Percentiles rank a stretch among this genome's conserved stretches.
These are phyloP conservation scores for Hermodice carunculata DNA, from an alignment of 2,888 invertebrate species.

Conservation along the genomic window DNA sequence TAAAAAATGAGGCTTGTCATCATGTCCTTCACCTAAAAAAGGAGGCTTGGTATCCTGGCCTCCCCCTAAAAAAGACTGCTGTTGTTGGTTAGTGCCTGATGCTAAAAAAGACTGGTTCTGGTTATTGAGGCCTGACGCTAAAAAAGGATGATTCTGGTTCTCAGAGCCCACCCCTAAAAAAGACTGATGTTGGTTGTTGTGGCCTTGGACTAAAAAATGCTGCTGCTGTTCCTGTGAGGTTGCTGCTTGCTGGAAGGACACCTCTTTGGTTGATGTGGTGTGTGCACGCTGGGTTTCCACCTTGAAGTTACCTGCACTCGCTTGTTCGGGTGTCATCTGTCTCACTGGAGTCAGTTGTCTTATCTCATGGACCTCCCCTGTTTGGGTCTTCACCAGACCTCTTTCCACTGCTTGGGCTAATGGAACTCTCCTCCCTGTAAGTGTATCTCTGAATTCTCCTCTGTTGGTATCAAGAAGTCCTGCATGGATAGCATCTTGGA, in stretches of 20 bases:
- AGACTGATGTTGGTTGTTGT: no score
- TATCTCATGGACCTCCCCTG: no score
- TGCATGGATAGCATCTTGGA: constrained; percentile 65
- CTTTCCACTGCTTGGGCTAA: constrained; percentile 83
- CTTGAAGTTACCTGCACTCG: not conserved
- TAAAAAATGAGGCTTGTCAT: no score
- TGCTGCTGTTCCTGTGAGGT: not conserved
- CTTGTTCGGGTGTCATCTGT: not conserved
- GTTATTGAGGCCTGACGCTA: no score
- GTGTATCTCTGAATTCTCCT: constrained; percentile 69
- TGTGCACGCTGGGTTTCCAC: constrained; percentile 4
- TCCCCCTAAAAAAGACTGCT: no score
- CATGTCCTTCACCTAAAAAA: no score
- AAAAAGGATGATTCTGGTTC: no score
- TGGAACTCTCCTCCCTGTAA: constrained; percentile 72
- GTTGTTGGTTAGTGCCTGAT: no score
- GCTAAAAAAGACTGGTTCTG: no score
- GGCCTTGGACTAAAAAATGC: no score
- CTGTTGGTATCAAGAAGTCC: constrained; percentile 69
- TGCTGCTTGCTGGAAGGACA: not conserved
- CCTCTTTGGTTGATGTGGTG: not conserved
- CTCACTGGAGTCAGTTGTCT: not conserved
- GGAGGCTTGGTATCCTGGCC: no score
- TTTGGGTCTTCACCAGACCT: constrained; percentile 75
- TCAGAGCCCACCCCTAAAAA: no score